Evolutionary conservation across 2,113 vertebrate species (phyloP).

Genomic region (Stegostoma tigrinum): DNA sequence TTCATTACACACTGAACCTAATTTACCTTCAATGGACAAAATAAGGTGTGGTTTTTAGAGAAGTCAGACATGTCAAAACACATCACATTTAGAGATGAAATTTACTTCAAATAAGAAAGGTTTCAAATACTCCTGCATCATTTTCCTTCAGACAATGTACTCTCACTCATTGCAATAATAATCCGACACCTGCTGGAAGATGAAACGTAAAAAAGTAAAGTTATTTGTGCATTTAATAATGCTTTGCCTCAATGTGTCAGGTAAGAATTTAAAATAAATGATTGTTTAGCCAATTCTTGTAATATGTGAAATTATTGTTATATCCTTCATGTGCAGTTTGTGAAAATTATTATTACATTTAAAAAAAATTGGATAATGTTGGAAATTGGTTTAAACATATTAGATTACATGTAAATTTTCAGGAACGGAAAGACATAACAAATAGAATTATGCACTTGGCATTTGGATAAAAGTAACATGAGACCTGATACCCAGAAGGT

Average conservation of each 20-base stretch:
- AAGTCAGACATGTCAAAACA: background rate
- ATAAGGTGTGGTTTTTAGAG: background rate
- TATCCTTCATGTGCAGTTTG: background rate
- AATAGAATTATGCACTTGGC: background rate
- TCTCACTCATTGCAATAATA: background rate
- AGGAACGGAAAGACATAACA: background rate
- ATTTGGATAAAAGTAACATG: background rate
- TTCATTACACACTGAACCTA: background rate
- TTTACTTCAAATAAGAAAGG: background rate
- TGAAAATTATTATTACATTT: background rate
- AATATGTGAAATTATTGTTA: background rate
- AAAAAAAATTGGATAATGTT: background rate
- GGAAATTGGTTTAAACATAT: background rate
- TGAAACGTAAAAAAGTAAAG: background rate
- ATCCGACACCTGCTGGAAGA: background rate
- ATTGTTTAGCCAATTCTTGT: background rate
- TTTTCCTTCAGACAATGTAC: background rate
- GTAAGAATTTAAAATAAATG: conserved; percentile 2
- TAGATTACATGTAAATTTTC: background rate
- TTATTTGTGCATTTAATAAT: conserved; percentile 16
- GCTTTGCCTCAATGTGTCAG: background rate
- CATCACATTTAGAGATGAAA: background rate
- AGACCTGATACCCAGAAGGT: background rate
- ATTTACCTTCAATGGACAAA: background rate
- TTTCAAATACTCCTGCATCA: background rate